These are phyloP conservation scores for Elachura formosa DNA, from an alignment of 2,113 vertebrate species.

Conservation along the genomic window DNA sequence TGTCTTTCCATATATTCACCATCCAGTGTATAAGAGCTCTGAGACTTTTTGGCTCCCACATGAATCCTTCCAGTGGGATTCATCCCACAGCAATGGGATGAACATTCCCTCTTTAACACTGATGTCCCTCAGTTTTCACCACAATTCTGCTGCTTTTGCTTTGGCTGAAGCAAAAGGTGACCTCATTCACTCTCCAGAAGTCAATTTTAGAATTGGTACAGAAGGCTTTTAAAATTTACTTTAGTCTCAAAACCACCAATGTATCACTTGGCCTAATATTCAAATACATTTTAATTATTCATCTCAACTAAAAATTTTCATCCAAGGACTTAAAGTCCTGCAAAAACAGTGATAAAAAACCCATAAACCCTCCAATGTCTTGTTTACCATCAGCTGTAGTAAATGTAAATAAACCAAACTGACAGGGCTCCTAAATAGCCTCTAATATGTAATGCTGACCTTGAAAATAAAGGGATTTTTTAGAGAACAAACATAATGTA, in stretches of 20 bases:
- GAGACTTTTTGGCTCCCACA: background rate
- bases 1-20: background rate
- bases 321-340: background rate
- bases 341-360: background rate
- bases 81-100: background rate
- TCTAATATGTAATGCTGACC: background rate
- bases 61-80: background rate
- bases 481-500: background rate
- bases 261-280: background rate
- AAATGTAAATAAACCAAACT: background rate
- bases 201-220: background rate
- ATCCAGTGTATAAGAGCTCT: background rate
- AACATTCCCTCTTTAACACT: background rate
- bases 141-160: background rate
- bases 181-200: background rate
- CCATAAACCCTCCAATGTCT: too few relatives aligned
- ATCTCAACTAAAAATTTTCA: background rate
- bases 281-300: background rate
- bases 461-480: background rate
- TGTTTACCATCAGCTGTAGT: background rate
- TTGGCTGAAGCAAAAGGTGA: background rate
- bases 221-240: background rate
- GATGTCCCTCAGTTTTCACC: background rate
- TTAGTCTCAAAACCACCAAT: background rate
- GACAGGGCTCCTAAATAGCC: background rate